A percentile compares a stretch with the other conserved stretches of the same genome.
Evolutionary conservation across 2,113 vertebrate species (phyloP).

Genomic region (Colistium nudipinnis): DNA sequence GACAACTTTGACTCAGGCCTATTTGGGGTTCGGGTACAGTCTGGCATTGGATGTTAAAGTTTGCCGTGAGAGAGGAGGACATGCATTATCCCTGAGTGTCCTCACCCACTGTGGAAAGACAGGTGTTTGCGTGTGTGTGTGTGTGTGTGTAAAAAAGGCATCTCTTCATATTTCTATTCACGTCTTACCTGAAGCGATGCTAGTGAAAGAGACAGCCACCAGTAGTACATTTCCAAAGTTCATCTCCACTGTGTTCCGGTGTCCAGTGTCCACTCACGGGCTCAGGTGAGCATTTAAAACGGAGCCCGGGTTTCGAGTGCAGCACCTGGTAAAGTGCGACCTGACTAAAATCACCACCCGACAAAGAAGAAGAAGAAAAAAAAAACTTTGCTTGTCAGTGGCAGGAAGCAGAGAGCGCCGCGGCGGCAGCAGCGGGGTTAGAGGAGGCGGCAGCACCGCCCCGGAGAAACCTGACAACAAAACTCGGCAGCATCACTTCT

Average conservation of each 20-base stretch:
- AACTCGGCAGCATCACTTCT: conserved; percentile 68
- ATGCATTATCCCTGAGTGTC: no score
- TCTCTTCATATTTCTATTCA: neutral
- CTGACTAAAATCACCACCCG: conserved; percentile 36
- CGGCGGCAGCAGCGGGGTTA: conserved; percentile 51
- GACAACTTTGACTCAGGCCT: no score
- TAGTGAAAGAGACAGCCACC: conserved; percentile 52
- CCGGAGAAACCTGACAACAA: conserved; percentile 50
- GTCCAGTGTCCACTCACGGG: conserved; percentile 35
- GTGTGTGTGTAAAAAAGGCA: neutral
- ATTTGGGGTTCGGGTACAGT: no score
- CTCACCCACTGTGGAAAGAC: no score
- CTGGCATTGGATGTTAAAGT: no score
- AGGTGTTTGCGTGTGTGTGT: neutral
- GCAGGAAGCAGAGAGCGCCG: conserved; percentile 22
- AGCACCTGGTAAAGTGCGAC: conserved; percentile 53
- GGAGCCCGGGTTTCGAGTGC: no score
- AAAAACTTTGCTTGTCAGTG: conserved; percentile 66
- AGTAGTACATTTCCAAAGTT: conserved; percentile 71
- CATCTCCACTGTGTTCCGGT: conserved; percentile 65
- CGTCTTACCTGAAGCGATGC: conserved; percentile 69
- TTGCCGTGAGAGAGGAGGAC: no score
- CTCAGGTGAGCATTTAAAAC: no score
- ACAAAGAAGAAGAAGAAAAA: neutral
- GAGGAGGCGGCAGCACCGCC: conserved; percentile 44